Evolutionary conservation across 2,888 invertebrate genomes (phyloP), one percentile per base, ranked within the genome.

Genomic region (Sericinus montela): DNA sequence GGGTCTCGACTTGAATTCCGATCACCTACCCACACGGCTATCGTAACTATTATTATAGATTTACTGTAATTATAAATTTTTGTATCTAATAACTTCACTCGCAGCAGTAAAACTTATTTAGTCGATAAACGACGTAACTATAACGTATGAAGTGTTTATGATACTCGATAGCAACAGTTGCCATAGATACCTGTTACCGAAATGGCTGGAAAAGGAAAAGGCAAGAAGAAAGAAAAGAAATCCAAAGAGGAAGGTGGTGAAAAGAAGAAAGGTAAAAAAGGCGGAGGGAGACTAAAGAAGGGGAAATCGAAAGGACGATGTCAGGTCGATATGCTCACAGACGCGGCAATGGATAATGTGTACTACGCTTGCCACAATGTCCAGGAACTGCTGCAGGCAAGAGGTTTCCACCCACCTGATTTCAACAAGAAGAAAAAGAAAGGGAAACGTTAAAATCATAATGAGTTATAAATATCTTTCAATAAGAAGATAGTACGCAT

Each of bases 351-450:
- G 96, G 94, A 96, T 58, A 98, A 98, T 69, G 96, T 97, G 0
- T 97, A 98, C 74, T 96, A 95, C 68, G 96, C 95, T 0, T 97
- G 97, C 60, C 98, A 98, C 70, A 97, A 97, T 72, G 94, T 97
- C 0, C 97, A 97, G 79, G 97, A 97, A 69, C 90, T 97, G 8
- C 81, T 98, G 10, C 93, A 93, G 62, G 94, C 94, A 32, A 90
- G 97, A 57, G 98, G 98, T 0, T 98, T 97, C 75, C 94, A 94
- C 25, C 97, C 97, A 92, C 95, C 96, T 0, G 96, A 95, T 56
- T 94, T 93, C 5, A 94, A 94, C 62, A 96, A 95, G 80, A 96
- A 96, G 76, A 97, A 96, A 78, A 95, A 95, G 75, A 95, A 95
- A 67, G 94, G 94, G 42, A 94, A 78, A 87, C 91, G 77, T 53